Evolutionary conservation across 2,797 vertebrate genomes (phyloP).

Genomic region (Naso thynnoides): DNA sequence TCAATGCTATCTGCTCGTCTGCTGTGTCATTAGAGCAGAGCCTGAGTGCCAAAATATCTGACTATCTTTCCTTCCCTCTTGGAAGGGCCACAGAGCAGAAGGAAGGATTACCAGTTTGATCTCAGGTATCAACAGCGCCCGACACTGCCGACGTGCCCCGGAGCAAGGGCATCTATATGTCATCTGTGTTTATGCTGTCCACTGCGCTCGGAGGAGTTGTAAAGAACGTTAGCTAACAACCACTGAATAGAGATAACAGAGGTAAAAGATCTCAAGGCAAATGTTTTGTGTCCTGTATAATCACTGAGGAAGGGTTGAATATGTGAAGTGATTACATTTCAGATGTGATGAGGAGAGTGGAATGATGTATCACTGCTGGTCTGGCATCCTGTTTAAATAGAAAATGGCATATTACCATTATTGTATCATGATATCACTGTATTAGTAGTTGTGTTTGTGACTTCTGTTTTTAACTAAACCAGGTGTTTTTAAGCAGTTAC

Average conservation of each 20-base stretch:
- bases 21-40: slow-evolving; percentile 76
- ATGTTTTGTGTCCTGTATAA: background rate
- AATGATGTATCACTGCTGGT: too few species aligned
- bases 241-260: slow-evolving; percentile 37
- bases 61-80: slow-evolving; percentile 51
- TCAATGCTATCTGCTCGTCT: slow-evolving; percentile 80
- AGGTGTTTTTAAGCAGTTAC: too few species aligned
- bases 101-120: slow-evolving; percentile 56
- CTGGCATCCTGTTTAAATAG: too few species aligned
- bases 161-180: slow-evolving; percentile 71
- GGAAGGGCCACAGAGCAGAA: slow-evolving; percentile 34
- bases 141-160: slow-evolving; percentile 58
- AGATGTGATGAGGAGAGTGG: background rate
- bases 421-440: too few species aligned
- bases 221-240: slow-evolving; percentile 31
- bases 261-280: background rate
- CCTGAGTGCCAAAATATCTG: slow-evolving; percentile 73
- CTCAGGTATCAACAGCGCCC: slow-evolving; percentile 63
- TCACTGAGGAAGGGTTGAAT: background rate
- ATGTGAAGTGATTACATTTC: too few species aligned
- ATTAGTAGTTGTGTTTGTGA: too few species aligned
- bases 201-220: slow-evolving; percentile 38
- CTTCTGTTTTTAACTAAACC: too few species aligned
- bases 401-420: too few species aligned
- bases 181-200: slow-evolving; percentile 55